Conservation (phyloP, 2,113 vertebrate genomes). For the Pan paniscus region DNA sequence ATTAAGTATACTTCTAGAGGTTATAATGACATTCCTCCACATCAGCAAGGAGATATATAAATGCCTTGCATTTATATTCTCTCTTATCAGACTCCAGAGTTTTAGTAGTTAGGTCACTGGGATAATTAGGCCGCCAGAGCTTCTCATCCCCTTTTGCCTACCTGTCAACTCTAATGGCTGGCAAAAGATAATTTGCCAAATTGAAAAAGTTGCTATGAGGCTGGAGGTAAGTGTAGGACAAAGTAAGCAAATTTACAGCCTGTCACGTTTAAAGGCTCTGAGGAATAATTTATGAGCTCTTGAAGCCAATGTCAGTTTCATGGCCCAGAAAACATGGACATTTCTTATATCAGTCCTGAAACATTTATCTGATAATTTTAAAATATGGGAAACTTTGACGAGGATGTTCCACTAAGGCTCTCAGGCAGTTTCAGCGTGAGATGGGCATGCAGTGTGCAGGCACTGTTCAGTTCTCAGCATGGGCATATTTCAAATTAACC, state of each 20-base stretch:
- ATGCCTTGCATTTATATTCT: constrained; percentile 56
- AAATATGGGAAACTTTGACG: background rate
- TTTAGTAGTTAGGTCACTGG: constrained; percentile 66
- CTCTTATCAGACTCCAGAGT: constrained; percentile 35
- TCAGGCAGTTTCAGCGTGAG: background rate
- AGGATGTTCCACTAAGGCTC: background rate
- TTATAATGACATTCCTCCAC: constrained; percentile 52
- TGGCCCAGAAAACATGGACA: background rate
- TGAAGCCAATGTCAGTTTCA: background rate
- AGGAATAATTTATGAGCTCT: constrained; percentile 59
- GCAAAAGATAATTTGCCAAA: constrained; percentile 74
- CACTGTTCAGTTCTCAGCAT: background rate
- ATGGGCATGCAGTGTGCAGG: accelerated
- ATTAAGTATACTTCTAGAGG: constrained; percentile 68
- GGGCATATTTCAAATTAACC: background rate
- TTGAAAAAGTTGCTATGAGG: constrained; percentile 57
- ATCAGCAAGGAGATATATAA: background rate
- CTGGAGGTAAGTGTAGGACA: constrained; percentile 32
- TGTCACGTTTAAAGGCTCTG: constrained; percentile 36
- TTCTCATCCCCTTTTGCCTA: constrained; percentile 47
- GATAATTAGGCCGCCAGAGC: constrained; percentile 69
- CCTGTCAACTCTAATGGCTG: constrained; percentile 62
- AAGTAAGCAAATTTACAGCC: constrained; percentile 64
- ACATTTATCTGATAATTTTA: constrained; percentile 11
- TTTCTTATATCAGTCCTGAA: background rate